Percentiles rank a stretch among this genome's conserved stretches.
Conservation (phyloP, 2,113 vertebrate genomes). For the Phalacrocorax carbo region DNA sequence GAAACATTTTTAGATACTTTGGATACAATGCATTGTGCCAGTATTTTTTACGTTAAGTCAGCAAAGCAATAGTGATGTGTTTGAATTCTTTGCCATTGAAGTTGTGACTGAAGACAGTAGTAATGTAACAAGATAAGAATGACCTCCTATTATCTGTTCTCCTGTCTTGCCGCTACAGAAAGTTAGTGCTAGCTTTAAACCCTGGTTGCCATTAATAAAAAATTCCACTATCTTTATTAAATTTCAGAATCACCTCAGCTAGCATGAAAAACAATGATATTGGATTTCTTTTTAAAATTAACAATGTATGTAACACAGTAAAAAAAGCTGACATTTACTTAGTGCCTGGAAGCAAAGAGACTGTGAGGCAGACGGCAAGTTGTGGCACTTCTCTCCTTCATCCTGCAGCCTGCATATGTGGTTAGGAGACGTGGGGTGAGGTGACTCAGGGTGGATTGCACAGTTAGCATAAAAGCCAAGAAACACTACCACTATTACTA, state of each 20-base stretch:
- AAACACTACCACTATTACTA: neutral
- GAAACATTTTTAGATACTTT: neutral
- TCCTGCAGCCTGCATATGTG: neutral
- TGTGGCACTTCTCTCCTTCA: neutral
- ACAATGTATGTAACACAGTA: slow-evolving; percentile 49
- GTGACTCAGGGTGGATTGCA: neutral
- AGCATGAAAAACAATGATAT: slow-evolving; percentile 59
- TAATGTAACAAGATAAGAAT: neutral
- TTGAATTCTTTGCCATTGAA: neutral
- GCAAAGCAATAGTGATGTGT: neutral
- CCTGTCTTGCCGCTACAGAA: neutral
- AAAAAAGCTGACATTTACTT: slow-evolving; percentile 68
- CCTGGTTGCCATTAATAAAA: slow-evolving; percentile 44
- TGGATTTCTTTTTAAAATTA: slow-evolving; percentile 65
- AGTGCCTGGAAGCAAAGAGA: slow-evolving; percentile 57
- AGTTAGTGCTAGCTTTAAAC: slow-evolving; percentile 12
- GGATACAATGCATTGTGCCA: neutral
- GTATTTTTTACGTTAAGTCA: neutral
- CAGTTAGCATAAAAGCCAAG: slow-evolving; percentile 39
- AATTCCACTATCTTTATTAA: slow-evolving; percentile 57
- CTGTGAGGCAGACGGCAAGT: neutral
- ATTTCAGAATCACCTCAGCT: slow-evolving; percentile 45
- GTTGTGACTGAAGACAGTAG: neutral
- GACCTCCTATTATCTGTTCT: slow-evolving; percentile 9
- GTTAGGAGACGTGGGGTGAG: neutral